Base-by-base conservation (phyloP, 2,888 invertebrate species). In the Chaetogeoica ovagalla region DNA sequence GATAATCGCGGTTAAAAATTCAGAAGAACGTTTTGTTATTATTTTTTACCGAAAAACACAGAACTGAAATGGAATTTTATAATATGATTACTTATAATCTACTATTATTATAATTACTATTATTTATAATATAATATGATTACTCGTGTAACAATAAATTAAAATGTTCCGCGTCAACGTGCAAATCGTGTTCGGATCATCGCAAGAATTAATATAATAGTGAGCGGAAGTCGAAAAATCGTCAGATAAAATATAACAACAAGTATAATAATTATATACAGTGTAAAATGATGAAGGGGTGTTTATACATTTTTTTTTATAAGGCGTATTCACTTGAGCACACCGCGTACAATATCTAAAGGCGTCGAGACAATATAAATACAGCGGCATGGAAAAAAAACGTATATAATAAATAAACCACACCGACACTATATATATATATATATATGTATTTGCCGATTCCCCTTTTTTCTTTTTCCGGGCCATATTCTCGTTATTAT, bases 331-430 rank as follows among this genome's bases (percentile, higher is more conserved):
- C 62, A 48, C 52, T 62, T 52, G n/a, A 30, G 19, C 19, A 23
- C 19, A 62, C 43, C 8, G 21, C 13, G 62, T 39, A 43, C 30
- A 30, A 30, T 30, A 66, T 48, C 62, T 17, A 63, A 52, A 55
- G 21, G 55, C 55, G 73, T 21, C 55, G 39, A 65, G 74, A 74
- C 74, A 74, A 74, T 74, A 74, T 74, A 13, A 39, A 55, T 59
- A 75, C 15, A 15, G 15, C 3, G 30, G 7, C 3, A 8, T 0
- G 11, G 11, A 11, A 59, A 59, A 9, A 57, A 57, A 57, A 57
- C 19, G n/a, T 2, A 5, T 17, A 68, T 59, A 76, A 76, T 59
- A 68, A 75, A 76, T 76, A 75, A 66, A 75, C 75, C 68, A 30
- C 75, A 43, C 30, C 30, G 30, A 30, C 30, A 30, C 30, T 30